These are phyloP conservation scores for Cacoxenus indagator DNA, from an alignment of 2,888 invertebrate species.

Conservation along the genomic window DNA sequence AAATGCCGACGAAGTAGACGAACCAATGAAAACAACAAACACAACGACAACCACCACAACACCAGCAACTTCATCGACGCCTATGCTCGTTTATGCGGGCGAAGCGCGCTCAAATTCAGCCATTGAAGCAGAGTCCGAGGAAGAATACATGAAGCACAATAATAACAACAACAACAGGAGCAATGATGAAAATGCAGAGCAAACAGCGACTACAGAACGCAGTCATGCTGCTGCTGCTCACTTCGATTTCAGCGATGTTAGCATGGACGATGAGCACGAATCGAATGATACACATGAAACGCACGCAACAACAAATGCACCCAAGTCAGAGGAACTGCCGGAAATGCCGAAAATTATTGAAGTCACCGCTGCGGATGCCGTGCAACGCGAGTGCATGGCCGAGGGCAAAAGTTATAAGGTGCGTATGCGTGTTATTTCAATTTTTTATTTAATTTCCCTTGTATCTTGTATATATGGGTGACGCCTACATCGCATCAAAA, in stretches of 20 bases:
- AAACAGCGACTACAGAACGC: constrained; percentile 34
- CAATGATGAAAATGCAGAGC: constrained; percentile 41
- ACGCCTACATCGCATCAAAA: constrained; percentile 22
- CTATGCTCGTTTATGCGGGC: constrained; percentile 52
- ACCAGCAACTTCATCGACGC: constrained; percentile 26
- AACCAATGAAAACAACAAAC: constrained; percentile 32
- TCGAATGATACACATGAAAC: constrained; percentile 27
- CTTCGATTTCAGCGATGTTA: constrained; percentile 83
- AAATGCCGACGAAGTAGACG: no score
- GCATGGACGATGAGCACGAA: constrained; percentile 74
- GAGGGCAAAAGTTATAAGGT: constrained; percentile 73
- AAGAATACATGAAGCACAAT: neutral
- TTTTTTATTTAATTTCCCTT: neutral
- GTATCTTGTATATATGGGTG: neutral
- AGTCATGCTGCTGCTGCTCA: constrained; percentile 51
- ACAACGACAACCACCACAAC: constrained; percentile 34
- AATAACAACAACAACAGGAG: constrained; percentile 42
- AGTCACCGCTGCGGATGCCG: constrained; percentile 61
- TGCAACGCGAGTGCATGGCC: constrained; percentile 71
- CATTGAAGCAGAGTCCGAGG: constrained; percentile 47
- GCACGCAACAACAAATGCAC: constrained; percentile 38
- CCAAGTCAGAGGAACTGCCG: constrained; percentile 41
- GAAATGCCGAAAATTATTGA: constrained; percentile 62
- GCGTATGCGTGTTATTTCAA: constrained; percentile 35
- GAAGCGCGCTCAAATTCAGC: constrained; percentile 57